Conservation (phyloP, 2,888 invertebrate genomes). For the Petrophora chlorosata region DNA sequence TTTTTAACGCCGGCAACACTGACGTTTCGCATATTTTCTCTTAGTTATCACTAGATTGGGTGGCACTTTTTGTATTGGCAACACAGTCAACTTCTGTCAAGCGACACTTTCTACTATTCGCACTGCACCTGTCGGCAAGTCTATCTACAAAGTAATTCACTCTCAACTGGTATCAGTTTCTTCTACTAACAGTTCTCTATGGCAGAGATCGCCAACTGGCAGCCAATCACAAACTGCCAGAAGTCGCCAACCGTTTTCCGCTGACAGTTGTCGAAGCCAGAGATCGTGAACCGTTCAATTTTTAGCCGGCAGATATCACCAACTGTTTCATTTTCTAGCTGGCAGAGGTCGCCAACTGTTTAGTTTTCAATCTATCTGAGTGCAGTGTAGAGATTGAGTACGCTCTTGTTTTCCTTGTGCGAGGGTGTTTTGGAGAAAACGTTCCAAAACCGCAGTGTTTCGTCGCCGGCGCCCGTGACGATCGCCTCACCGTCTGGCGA, state of each 20-base stretch:
- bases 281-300: no score
- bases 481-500: constrained; percentile 99
- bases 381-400: constrained; percentile 95
- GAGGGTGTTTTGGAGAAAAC: constrained; percentile 98
- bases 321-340: background rate
- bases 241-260: no score
- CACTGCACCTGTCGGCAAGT: no score
- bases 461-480: constrained; percentile 99
- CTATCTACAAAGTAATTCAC: no score
- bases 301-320: background rate
- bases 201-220: no score
- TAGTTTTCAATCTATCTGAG: constrained; percentile 65
- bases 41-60: no score
- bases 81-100: constrained; percentile 20
- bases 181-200: no score
- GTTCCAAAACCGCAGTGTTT: constrained; percentile 99
- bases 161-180: no score
- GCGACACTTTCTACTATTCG: constrained; percentile 9
- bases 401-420: constrained; percentile 96
- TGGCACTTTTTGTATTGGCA: no score
- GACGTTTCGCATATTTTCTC: background rate
- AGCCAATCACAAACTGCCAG: no score
- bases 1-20: constrained; percentile 18
- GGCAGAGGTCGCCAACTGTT: background rate
- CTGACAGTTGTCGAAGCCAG: no score